Percentiles rank a stretch among this genome's conserved stretches.
Evolutionary conservation across 2,113 vertebrate species (phyloP).

Genomic region (Marmota flaviventris): DNA sequence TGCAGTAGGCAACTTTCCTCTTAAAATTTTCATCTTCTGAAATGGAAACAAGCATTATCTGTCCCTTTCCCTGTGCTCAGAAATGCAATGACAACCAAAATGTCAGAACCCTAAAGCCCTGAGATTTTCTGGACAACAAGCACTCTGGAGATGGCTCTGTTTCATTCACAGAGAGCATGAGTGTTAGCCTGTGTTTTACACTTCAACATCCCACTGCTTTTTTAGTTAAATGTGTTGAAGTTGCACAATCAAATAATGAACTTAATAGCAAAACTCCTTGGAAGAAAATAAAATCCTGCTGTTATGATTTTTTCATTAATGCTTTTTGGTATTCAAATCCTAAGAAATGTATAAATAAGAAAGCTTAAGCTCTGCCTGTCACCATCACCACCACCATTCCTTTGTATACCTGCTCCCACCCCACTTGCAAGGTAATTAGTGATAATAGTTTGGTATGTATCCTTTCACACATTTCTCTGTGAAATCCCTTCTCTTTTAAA

Average conservation of each 20-base stretch:
- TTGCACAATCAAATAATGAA: neutral
- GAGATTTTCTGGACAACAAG: neutral
- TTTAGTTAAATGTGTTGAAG: neutral
- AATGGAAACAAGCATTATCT: conserved; percentile 2
- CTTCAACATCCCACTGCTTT: neutral
- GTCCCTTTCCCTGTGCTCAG: neutral
- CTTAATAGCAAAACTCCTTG: neutral
- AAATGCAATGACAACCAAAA: conserved; percentile 20
- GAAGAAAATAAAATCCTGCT: conserved; percentile 27
- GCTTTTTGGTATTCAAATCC: neutral
- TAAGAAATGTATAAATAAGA: neutral
- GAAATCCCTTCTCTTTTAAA: neutral
- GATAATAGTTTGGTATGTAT: neutral
- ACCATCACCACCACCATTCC: neutral
- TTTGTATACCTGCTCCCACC: neutral
- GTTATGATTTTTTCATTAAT: neutral
- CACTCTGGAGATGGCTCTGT: neutral
- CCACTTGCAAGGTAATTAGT: neutral
- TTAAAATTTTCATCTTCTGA: neutral
- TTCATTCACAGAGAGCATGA: neutral
- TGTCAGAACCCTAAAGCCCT: neutral
- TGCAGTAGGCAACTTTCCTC: neutral
- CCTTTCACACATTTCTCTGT: neutral
- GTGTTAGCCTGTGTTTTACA: neutral
- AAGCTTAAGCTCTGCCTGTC: neutral